Evolutionary conservation across 2,888 invertebrate species (phyloP), one percentile per base, ranked within the genome.

Genomic region (Heteropelma amictum): DNA sequence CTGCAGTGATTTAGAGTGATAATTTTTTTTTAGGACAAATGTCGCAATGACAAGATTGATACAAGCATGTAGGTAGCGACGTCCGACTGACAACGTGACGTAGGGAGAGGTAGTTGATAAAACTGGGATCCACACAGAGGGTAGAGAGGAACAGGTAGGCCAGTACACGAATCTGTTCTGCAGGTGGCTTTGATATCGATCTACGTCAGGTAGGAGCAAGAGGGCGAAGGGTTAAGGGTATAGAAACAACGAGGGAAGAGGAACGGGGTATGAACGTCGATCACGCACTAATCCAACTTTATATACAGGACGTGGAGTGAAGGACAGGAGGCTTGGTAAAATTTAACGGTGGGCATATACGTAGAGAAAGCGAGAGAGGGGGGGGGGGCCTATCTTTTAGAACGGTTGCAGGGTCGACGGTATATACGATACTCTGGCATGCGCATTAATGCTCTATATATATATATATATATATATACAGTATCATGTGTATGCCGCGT

Each of bases 261-360:
- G 38, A 54, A 54, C 28, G 54, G 12, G 53, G 47, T 60, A 69
- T 45, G 40, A 42, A 28, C 54, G 70, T 70, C 70, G 70, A 70
- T 70, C 70, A 63, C 70, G 70, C 70, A 54, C 47, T 54, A 61
- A 70, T 70, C 70, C 70, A 38, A 63, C 60, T 69, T 35, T 45
- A 8, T 56, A 42, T 14, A 14, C 30, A 7, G 23, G 17, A 12
- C 17, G 38, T 26, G 17, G 26, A 33, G 64, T 7, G 28, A 47
- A 47, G 47, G 70, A 64, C 61, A 35, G 26, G 63, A 56, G 28
- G 42, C 40, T 54, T 28, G 10, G 63, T 47, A 28, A 47, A 70
- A 70, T 70, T 63, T 14, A 54, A 14, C 6, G 17, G 45, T 21
- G 45, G 6, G 26, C 38, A 26, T 33, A 33, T 26, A 51, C 21